Evolutionary conservation across 2,888 invertebrate species (phyloP), one percentile per base, ranked within the genome.

Genomic region (Palloptera scutellata): DNA sequence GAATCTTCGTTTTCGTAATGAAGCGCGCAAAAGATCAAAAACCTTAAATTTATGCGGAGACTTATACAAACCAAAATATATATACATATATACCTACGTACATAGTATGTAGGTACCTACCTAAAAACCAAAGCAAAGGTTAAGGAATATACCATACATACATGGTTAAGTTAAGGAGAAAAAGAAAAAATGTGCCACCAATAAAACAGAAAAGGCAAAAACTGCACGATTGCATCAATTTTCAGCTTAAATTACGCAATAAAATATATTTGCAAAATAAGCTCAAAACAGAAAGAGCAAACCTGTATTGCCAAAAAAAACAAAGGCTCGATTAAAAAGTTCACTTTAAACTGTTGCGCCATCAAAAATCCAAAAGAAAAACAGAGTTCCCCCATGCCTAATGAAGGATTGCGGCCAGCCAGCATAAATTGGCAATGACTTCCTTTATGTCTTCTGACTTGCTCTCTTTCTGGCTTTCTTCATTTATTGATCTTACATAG

Each of bases 21-120:
- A 51, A 48, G 62, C 61, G 67, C 70, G 70, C 70, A 65, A 70
- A 70, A 70, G 70, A 70, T 70, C 70, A 70, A 70, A 69, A 69
- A 69, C 64, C 61, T 61, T 42, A 57, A 69, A 69, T 67, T 69
- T 69, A 69, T 69, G 69, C 67, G 67, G 57, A 66, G 53, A 61
- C 61, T 42, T 11, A 64, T 57, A 64, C 15, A 55, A 59, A 30
- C 30, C 30, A n/a, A 54, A 60, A 53, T 40, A 66, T 54, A 52
- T 13, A 62, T 51, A 48, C 11, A 54, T 11, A 59, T 1, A 51
- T 55, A 58, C 57, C n/a, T n/a, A n/a, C n/a, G n/a, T n/a, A 15
- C 41, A 54, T 61, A 58, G n/a, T n/a, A n/a, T n/a, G n/a, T n/a
- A n/a, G n/a, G n/a, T n/a, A n/a, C n/a, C n/a, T n/a, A 41, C 48